Evolutionary conservation across 1,140 invertebrate species (phyloP).

Genomic region (Eueides isabella): DNA sequence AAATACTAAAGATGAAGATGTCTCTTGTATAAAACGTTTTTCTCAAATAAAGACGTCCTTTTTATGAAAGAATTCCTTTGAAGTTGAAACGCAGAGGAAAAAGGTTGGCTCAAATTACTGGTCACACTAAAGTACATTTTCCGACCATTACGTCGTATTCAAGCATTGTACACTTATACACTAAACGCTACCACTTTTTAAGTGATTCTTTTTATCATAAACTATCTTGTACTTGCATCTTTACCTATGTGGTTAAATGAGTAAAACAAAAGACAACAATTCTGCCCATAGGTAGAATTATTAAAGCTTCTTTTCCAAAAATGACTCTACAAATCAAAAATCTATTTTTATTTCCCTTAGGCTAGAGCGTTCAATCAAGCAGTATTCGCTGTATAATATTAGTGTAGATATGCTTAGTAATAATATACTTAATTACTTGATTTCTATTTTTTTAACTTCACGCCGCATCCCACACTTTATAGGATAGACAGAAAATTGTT

Average conservation of each 20-base stretch:
- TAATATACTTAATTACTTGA: too few relatives aligned
- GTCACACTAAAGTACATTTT: constrained; percentile 9
- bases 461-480: too few relatives aligned
- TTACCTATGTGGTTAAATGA: not conserved
- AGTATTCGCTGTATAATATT: too few relatives aligned
- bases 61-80: constrained; percentile 15
- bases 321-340: too few relatives aligned
- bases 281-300: too few relatives aligned
- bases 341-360: too few relatives aligned
- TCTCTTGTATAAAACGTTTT: constrained; percentile 4
- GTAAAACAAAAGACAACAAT: too few relatives aligned
- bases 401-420: too few relatives aligned
- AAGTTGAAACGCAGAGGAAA: constrained; percentile 8
- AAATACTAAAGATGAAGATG: not conserved
- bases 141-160: constrained; percentile 10
- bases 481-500: too few relatives aligned
- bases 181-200: not conserved
- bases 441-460: too few relatives aligned
- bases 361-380: too few relatives aligned
- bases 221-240: not conserved
- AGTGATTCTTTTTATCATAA: not conserved
- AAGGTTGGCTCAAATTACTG: constrained; percentile 19
- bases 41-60: constrained; percentile 17
- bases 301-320: too few relatives aligned
- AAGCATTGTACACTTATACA: not conserved